These are phyloP conservation scores for Hedya salicella DNA, from an alignment of 2,888 invertebrate genomes.

Conservation along the genomic window DNA sequence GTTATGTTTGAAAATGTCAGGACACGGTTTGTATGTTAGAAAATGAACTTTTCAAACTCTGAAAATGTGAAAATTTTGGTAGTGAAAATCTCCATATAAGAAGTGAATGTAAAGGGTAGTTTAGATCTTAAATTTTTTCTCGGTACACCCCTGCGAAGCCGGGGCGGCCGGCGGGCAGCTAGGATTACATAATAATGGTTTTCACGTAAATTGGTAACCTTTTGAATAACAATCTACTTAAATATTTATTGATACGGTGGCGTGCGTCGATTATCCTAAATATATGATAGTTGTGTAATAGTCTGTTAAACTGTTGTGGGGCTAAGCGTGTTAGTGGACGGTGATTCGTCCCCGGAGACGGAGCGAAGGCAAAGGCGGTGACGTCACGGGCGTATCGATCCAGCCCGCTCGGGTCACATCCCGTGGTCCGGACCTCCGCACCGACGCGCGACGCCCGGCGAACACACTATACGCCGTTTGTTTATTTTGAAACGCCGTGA, in stretches of 20 bases:
- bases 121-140: no score
- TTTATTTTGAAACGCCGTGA: slow-evolving; percentile 29
- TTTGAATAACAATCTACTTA: neutral
- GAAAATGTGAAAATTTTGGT: no score
- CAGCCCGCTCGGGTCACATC: slow-evolving; percentile 48
- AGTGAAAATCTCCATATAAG: no score
- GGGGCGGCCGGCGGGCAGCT: no score
- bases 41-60: no score
- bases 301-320: slow-evolving; percentile 32
- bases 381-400: slow-evolving; percentile 79
- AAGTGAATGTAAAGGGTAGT: no score
- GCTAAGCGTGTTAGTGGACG: slow-evolving; percentile 44
- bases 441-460: slow-evolving; percentile 52
- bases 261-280: slow-evolving; percentile 19
- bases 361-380: slow-evolving; percentile 73
- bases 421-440: slow-evolving; percentile 49
- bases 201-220: slow-evolving; percentile 1
- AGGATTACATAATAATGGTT: neutral
- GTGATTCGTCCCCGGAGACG: slow-evolving; percentile 54
- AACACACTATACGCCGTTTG: slow-evolving; percentile 21
- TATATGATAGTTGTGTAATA: slow-evolving; percentile 31
- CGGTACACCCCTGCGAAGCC: no score
- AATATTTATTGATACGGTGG: slow-evolving; percentile 11
- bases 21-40: no score
- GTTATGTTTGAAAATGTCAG: no score